Evolutionary conservation across 2,113 vertebrate genomes (phyloP), one percentile per base, ranked within the genome.

Genomic region (Hippocampus guttulatus): DNA sequence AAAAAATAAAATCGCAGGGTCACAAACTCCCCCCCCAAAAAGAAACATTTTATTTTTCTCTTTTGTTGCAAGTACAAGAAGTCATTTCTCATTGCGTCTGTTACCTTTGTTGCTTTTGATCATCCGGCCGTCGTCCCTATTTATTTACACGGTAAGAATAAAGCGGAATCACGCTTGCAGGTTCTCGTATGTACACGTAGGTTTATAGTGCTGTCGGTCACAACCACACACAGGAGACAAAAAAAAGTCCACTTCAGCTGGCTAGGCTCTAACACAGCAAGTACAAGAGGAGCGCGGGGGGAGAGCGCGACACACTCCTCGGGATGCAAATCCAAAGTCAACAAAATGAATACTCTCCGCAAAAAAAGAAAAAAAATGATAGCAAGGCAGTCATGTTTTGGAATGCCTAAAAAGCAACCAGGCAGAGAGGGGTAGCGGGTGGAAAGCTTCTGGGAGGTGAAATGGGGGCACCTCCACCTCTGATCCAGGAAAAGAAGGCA

Each of bases 91-190:
- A 88, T 85, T 88, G 81, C 88, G 90, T 87, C 87, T 84, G 79
- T 90, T 91, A 84, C 75, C 77, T 87, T 91, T 91, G 85, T 91
- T 92, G 87, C 86, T 91, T 89, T 91, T 92, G 81, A 87, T 92
- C 87, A 80, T 90, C 86, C 86, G 86, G 80, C 58, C 89, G 86
- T 87, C 81, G 58, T 47, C 43, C 43, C 6, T 45, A 65, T 91
- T 83, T 93, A 93, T 93, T 90, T 93, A 93, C 92, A 93, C 77
- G 74, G 85, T 88, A 91, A 80, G 85, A 91, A 88, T 91, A 91
- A 90, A 91, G 89, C 89, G 84, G 85, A 88, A 87, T 91, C 75
- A 81, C 77, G 85, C 21, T 38, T 84, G 86, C 87, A 38, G 82
- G 85, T 72, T 90, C 78, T 54, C 58, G 58, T 93, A 92, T 92